Conservation (phyloP, 2,888 invertebrate genomes). For the Malthinus flaveolus region DNA sequence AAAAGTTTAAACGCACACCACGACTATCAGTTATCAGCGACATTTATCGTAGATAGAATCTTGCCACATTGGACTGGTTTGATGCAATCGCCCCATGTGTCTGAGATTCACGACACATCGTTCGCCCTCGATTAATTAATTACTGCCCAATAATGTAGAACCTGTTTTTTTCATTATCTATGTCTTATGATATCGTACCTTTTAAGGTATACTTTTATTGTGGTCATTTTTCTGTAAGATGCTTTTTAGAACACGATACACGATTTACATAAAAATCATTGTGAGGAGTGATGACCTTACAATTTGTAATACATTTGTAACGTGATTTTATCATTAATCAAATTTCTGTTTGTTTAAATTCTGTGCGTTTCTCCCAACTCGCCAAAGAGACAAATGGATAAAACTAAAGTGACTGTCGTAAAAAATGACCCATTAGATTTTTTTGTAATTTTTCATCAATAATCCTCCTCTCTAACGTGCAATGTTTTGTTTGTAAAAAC, state of each 20-base stretch:
- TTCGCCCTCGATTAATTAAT: slow-evolving; percentile 47
- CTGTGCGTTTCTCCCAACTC: too few species aligned
- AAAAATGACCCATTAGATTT: too few species aligned
- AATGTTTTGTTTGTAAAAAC: slow-evolving; percentile 18
- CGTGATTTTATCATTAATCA: slow-evolving; percentile 14
- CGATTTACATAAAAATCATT: slow-evolving; percentile 34
- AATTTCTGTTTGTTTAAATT: background rate
- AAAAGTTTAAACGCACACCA: slow-evolving; percentile 52
- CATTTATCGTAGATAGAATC: slow-evolving; percentile 50
- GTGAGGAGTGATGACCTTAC: slow-evolving; percentile 21
- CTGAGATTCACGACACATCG: slow-evolving; percentile 43
- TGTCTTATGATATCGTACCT: slow-evolving; percentile 44
- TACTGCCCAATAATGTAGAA: slow-evolving; percentile 45
- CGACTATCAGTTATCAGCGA: slow-evolving; percentile 50
- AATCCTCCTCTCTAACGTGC: slow-evolving; percentile 1
- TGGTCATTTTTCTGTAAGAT: slow-evolving; percentile 36
- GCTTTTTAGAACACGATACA: slow-evolving; percentile 30
- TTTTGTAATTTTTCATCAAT: background rate
- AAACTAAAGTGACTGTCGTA: too few species aligned
- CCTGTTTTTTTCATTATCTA: slow-evolving; percentile 43
- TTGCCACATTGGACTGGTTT: slow-evolving; percentile 41
- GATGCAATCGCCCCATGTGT: slow-evolving; percentile 44
- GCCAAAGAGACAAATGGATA: too few species aligned
- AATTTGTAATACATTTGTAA: slow-evolving; percentile 7
- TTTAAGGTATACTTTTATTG: slow-evolving; percentile 47